Evolutionary conservation across 2,888 invertebrate genomes (phyloP).

Genomic region (Spodoptera exigua): DNA sequence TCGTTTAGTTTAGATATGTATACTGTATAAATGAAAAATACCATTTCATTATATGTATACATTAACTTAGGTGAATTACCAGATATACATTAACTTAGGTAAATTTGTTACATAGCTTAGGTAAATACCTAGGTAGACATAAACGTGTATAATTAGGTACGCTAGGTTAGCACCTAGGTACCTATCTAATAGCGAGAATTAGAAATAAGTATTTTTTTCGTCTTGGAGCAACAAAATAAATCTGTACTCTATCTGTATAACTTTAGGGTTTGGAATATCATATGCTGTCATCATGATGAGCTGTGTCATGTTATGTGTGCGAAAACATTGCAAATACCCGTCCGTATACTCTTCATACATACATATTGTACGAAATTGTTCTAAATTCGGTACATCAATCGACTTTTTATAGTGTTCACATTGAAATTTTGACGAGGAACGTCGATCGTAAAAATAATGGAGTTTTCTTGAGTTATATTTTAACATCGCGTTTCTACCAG

Average conservation of each 20-base stretch:
- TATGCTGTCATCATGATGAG: conserved; percentile 24
- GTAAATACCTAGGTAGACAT: too few species aligned
- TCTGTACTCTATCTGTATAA: too few species aligned
- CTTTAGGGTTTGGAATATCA: conserved; percentile 25
- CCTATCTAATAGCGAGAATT: too few species aligned
- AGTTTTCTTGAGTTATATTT: conserved; percentile 40
- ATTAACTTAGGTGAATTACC: too few species aligned
- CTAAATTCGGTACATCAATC: conserved; percentile 66
- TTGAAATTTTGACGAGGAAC: conserved; percentile 65
- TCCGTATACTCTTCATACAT: conserved; percentile 28
- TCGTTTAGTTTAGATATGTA: conserved; percentile 3
- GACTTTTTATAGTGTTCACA: conserved; percentile 65
- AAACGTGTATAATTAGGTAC: too few species aligned
- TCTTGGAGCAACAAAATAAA: too few species aligned
- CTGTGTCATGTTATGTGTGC: conserved; percentile 27
- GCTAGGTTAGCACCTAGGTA: too few species aligned
- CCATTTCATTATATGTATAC: too few species aligned
- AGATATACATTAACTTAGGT: too few species aligned
- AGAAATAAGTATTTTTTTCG: too few species aligned
- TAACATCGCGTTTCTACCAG: conserved; percentile 51
- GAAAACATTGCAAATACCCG: conserved; percentile 38
- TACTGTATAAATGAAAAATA: too few species aligned
- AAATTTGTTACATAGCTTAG: too few species aligned
- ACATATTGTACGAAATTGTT: conserved; percentile 53
- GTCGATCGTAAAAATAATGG: conserved; percentile 64